Percentiles rank a stretch among this genome's conserved stretches.
Conservation (phyloP, 2,888 invertebrate genomes). For the Tetragonula carbonaria region DNA sequence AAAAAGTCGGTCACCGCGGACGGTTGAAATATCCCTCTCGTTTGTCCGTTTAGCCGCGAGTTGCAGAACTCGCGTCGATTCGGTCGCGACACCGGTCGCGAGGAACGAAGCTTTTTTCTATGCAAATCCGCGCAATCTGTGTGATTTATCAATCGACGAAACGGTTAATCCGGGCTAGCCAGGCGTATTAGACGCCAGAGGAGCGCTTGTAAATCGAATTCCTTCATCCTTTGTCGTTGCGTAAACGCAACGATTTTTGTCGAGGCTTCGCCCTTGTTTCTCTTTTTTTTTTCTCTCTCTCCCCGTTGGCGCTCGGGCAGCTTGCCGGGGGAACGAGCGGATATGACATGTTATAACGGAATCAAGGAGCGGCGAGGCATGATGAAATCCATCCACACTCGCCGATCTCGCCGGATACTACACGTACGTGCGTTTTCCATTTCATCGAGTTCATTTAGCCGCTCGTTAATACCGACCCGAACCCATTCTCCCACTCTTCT, state of each 20-base stretch:
- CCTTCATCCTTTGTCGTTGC: not conserved
- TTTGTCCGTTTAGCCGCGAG: not conserved
- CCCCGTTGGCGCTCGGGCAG: not conserved
- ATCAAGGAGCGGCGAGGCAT: constrained; percentile 29
- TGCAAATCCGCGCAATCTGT: not conserved
- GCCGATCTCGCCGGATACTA: not conserved
- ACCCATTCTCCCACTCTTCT: not conserved
- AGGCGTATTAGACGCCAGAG: constrained; percentile 7
- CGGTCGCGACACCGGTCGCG: no score
- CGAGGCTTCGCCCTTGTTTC: not conserved
- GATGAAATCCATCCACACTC: constrained; percentile 32
- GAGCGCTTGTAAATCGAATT: constrained; percentile 1
- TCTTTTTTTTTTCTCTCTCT: not conserved
- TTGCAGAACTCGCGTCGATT: no score
- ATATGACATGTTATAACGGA: constrained; percentile 44
- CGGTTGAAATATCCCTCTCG: constrained; percentile 6
- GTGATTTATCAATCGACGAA: constrained; percentile 15
- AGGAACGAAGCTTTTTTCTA: not conserved
- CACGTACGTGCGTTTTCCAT: constrained; percentile 26
- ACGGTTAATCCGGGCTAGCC: constrained; percentile 3
- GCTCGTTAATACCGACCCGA: constrained; percentile 38
- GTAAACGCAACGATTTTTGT: constrained; percentile 9
- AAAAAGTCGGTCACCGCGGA: not conserved
- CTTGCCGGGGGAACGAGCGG: constrained; percentile 18
- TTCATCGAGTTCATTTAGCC: constrained; percentile 32